Conservation (phyloP, 2,797 vertebrate genomes). For the Falco rusticolus region DNA sequence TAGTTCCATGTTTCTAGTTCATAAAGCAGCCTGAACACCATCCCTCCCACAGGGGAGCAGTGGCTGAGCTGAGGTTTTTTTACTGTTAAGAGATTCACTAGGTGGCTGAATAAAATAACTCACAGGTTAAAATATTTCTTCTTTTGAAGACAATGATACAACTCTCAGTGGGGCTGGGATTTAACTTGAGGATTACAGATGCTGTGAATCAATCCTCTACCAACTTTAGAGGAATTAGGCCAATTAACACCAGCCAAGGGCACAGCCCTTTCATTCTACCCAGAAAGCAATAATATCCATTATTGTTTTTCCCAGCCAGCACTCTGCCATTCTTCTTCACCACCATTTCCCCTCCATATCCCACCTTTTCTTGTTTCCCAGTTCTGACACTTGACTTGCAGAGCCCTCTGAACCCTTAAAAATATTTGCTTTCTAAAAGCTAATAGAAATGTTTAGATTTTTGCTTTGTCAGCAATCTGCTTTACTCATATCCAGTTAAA, state of each 20-base stretch:
- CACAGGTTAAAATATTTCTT: not conserved
- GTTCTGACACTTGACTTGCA: not conserved
- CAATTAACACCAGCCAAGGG: conserved; percentile 49
- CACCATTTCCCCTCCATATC: not conserved
- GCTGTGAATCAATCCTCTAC: conserved; percentile 45
- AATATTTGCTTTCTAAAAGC: conserved; percentile 28
- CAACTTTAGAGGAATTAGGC: conserved; percentile 14
- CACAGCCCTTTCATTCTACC: conserved; percentile 11
- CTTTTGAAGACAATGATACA: conserved; percentile 40
- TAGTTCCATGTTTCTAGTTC: not conserved
- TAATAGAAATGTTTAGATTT: not conserved
- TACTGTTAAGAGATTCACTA: not conserved
- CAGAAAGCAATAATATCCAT: conserved; percentile 26
- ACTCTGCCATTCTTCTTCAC: not conserved
- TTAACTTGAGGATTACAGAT: conserved; percentile 41
- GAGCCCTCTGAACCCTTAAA: not conserved
- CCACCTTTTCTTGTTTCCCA: not conserved
- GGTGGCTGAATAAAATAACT: not conserved
- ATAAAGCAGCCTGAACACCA: not conserved
- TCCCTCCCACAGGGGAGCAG: not conserved
- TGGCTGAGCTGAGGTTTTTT: not conserved
- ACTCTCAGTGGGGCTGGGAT: conserved; percentile 17
- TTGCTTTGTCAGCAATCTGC: conserved; percentile 2
- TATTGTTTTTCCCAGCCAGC: conserved; percentile 10
- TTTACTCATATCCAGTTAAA: not conserved